phyloP scores from a whole-genome alignment of 2,113 vertebrate species.

The Dromaius novaehollandiae region DNA sequence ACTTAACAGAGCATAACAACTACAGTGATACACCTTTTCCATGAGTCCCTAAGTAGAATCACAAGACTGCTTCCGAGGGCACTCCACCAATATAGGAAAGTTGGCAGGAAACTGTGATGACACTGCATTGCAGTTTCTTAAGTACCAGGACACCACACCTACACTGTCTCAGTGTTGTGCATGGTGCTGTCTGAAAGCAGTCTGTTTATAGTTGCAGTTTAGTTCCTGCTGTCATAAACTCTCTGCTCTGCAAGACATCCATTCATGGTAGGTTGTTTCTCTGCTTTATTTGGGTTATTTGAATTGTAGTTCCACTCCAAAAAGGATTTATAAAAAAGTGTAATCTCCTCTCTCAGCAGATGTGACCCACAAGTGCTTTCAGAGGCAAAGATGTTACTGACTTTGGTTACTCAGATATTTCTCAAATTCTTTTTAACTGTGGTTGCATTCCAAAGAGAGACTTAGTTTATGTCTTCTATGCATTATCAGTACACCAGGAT shows the following conservation, averaged over 20 bases:
- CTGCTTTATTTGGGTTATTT: not conserved
- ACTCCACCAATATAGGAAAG: not conserved
- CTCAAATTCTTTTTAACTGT: not conserved
- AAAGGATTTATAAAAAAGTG: not conserved
- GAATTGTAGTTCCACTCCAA: not conserved
- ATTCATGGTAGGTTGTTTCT: not conserved
- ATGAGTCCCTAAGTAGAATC: not conserved
- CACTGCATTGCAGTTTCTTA: not conserved
- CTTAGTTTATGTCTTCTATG: not conserved
- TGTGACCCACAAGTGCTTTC: not conserved
- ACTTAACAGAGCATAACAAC: not conserved
- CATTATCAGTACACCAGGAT: not conserved
- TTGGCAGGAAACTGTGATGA: not conserved
- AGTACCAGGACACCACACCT: not conserved
- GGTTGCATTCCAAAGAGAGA: not conserved
- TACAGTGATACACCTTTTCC: not conserved
- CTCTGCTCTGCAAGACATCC: not conserved
- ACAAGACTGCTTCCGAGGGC: not conserved
- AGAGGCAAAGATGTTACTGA: not conserved
- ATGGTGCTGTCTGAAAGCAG: not conserved
- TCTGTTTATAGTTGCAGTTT: not conserved
- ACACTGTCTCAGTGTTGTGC: not conserved
- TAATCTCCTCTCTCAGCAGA: not conserved
- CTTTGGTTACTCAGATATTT: slow-evolving; percentile 33
- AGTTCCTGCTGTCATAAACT: not conserved